Percentiles rank a stretch among this genome's conserved stretches.
Conservation (phyloP, 2,113 vertebrate genomes). For the Calonectris borealis region DNA sequence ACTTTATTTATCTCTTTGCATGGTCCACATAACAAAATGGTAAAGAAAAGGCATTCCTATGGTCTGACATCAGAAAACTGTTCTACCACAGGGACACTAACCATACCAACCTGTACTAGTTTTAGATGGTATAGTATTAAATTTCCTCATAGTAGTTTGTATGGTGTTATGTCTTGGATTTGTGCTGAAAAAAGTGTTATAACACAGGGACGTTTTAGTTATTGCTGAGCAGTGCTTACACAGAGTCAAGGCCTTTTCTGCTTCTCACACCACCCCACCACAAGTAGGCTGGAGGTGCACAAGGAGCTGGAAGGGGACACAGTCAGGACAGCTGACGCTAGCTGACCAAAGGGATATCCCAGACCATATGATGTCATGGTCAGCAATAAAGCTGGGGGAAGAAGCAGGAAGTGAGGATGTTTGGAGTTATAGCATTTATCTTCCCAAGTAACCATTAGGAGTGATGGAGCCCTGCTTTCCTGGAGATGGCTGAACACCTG, state of each 20-base stretch:
- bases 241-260: neutral
- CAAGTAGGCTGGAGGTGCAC: neutral
- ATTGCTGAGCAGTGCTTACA: neutral
- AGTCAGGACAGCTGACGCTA: too few relatives aligned
- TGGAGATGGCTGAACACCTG: neutral
- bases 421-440: neutral
- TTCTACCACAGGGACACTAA: neutral
- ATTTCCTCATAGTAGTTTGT: neutral
- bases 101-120: neutral
- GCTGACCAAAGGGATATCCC: neutral
- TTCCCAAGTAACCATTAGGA: fast-evolving
- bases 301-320: too few relatives aligned
- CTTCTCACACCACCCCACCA: neutral
- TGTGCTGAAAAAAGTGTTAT: neutral
- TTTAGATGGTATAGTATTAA: neutral
- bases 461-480: neutral
- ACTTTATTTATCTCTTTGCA: neutral
- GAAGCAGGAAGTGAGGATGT: neutral
- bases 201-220: neutral
- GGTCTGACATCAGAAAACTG: neutral
- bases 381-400: neutral
- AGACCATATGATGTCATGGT: neutral
- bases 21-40: neutral
- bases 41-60: neutral
- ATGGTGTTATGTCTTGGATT: neutral